Evolutionary conservation across 2,888 invertebrate genomes (phyloP).

Genomic region (Lasioglossum calceatum): DNA sequence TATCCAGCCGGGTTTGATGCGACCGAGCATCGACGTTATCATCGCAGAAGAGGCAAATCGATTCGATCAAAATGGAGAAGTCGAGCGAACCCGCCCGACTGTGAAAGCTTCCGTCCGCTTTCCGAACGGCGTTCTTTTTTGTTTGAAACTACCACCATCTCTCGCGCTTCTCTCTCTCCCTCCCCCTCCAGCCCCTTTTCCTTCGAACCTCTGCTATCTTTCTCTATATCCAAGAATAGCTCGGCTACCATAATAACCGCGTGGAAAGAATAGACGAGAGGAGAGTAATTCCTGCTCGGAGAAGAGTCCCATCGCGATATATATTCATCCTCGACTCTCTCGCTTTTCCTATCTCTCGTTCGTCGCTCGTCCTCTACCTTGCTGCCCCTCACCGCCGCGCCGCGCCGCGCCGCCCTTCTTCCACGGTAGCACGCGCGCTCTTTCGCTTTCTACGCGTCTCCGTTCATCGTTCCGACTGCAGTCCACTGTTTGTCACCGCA

Average conservation of each 20-base stretch:
- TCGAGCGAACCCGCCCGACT: slow-evolving; percentile 39
- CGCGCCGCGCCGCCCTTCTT: no score
- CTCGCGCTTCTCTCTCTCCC: neutral
- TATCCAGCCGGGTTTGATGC: neutral
- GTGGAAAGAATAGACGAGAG: slow-evolving; percentile 68
- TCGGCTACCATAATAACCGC: slow-evolving; percentile 68
- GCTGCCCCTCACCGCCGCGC: neutral
- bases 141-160: slow-evolving; percentile 48
- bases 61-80: slow-evolving; percentile 50
- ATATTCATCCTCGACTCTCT: slow-evolving; percentile 59
- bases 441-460: slow-evolving; percentile 18
- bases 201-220: slow-evolving; percentile 27
- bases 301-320: slow-evolving; percentile 62
- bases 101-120: slow-evolving; percentile 62
- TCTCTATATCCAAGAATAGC: slow-evolving; percentile 64
- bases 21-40: slow-evolving; percentile 35
- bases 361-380: slow-evolving; percentile 13
- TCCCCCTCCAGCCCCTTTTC: neutral
- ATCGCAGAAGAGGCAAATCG: slow-evolving; percentile 48
- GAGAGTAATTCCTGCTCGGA: slow-evolving; percentile 65
- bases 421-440: neutral
- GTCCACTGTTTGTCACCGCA: slow-evolving; percentile 71
- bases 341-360: neutral
- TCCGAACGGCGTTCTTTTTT: slow-evolving; percentile 58
- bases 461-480: slow-evolving; percentile 46